phyloP scores from a whole-genome alignment of 1,140 invertebrate genomes.

The Philotrypesis tridentata region DNA sequence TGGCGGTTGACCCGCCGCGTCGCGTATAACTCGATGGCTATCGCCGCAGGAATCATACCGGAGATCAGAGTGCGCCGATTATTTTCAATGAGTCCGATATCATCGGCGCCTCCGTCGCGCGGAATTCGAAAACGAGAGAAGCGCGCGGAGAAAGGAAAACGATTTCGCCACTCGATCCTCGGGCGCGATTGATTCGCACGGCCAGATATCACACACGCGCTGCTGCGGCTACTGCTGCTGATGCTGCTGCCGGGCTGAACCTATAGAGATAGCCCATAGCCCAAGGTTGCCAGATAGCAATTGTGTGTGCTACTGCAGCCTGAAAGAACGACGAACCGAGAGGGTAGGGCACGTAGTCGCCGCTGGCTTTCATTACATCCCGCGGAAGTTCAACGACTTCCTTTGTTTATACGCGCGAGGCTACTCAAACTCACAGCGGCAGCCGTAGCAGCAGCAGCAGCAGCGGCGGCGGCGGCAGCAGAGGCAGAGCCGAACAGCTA shows the following conservation, averaged over 20 bases:
- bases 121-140: constrained; percentile 52
- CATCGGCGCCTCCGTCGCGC: constrained; percentile 62
- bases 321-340: not conserved
- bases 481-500: no score
- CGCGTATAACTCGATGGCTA: constrained; percentile 58
- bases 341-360: constrained; percentile 35
- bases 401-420: constrained; percentile 43
- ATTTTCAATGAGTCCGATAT: constrained; percentile 62
- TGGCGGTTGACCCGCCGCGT: constrained; percentile 50
- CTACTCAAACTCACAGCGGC: constrained; percentile 24
- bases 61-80: constrained; percentile 58
- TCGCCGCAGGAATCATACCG: constrained; percentile 61
- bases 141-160: constrained; percentile 52
- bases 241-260: no score
- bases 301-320: not conserved
- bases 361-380: constrained; percentile 39
- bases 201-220: constrained; percentile 44
- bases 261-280: not conserved
- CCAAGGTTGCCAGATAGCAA: not conserved
- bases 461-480: not conserved
- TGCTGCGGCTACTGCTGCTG: not conserved
- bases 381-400: constrained; percentile 45
- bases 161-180: constrained; percentile 57
- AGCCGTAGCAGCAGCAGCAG: not conserved
- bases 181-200: constrained; percentile 59